Evolutionary conservation across 2,888 invertebrate species (phyloP).

Genomic region (Melinopterus prodromus): DNA sequence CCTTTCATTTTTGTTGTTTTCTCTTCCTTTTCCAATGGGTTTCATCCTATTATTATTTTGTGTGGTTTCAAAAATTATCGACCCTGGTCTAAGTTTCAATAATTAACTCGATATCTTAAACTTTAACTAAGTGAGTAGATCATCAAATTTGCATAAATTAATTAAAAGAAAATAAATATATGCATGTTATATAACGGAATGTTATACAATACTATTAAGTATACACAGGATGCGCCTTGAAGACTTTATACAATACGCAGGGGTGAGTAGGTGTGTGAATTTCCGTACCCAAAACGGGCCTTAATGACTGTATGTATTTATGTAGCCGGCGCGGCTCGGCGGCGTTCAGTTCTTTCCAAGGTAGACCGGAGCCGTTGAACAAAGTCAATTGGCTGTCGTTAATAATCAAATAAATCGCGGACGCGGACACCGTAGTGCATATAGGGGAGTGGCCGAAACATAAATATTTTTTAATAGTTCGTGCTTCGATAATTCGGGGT

Average conservation of each 20-base stretch:
- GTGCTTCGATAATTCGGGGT: constrained; percentile 51
- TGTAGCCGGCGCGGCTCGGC: constrained; percentile 7
- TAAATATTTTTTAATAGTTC: constrained; percentile 55
- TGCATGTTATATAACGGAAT: background rate
- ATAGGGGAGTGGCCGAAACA: constrained; percentile 51
- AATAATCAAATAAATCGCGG: constrained; percentile 47
- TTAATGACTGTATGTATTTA: constrained; percentile 12
- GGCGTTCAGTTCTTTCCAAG: background rate
- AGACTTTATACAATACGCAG: background rate
- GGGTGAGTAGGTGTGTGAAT: background rate
- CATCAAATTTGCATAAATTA: too few relatives aligned
- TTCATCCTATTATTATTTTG: too few relatives aligned
- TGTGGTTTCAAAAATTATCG: too few relatives aligned
- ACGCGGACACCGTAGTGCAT: constrained; percentile 24
- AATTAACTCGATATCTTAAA: too few relatives aligned
- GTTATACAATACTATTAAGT: background rate
- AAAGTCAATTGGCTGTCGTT: constrained; percentile 41
- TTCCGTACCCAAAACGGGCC: background rate
- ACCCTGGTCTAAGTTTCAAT: too few relatives aligned
- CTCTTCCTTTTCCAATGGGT: too few relatives aligned
- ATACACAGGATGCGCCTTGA: background rate
- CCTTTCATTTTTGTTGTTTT: too few relatives aligned
- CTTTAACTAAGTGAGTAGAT: too few relatives aligned
- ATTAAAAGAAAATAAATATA: background rate
- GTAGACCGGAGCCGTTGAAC: constrained; percentile 10